Evolutionary conservation across 2,113 vertebrate species (phyloP).

Genomic region (Gadus chalcogrammus): DNA sequence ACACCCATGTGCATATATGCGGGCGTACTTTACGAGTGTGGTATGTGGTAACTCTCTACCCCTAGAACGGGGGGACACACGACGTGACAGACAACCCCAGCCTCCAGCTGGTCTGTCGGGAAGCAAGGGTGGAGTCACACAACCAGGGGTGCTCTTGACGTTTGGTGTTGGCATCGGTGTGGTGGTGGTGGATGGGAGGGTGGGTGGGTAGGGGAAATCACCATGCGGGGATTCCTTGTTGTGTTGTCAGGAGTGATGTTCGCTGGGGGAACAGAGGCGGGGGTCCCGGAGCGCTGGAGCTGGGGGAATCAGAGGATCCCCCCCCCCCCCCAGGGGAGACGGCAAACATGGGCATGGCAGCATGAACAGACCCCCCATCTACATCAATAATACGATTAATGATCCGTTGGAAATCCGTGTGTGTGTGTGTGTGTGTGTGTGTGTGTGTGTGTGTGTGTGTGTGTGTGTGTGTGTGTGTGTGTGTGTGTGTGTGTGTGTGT

Average conservation of each 20-base stretch:
- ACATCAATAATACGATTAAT: slow-evolving; percentile 79
- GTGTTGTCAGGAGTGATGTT: slow-evolving; percentile 63
- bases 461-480: no score
- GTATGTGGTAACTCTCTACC: slow-evolving; percentile 6
- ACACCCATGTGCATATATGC: neutral
- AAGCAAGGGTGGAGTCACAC: slow-evolving; percentile 40
- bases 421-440: no score
- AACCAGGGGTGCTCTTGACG: slow-evolving; percentile 42
- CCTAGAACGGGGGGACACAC: neutral
- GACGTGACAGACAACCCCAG: neutral
- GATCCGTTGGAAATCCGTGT: slow-evolving; percentile 62
- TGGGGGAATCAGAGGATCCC: slow-evolving; percentile 66
- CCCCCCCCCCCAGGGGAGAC: slow-evolving; percentile 62
- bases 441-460: no score
- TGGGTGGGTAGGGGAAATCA: slow-evolving; percentile 48
- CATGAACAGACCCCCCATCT: slow-evolving; percentile 30
- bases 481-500: slow-evolving; percentile 2
- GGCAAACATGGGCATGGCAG: slow-evolving; percentile 42
- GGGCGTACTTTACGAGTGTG: slow-evolving; percentile 25
- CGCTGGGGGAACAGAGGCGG: slow-evolving; percentile 39
- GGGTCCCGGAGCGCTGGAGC: slow-evolving; percentile 50
- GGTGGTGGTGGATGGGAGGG: slow-evolving; percentile 20
- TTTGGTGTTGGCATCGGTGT: slow-evolving; percentile 2
- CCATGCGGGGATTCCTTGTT: slow-evolving; percentile 43
- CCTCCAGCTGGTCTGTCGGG: slow-evolving; percentile 35